Percentiles rank a stretch among this genome's conserved stretches.
Evolutionary conservation across 1,140 invertebrate genomes (phyloP).

Genomic region (Gonioctena quinquepunctata): DNA sequence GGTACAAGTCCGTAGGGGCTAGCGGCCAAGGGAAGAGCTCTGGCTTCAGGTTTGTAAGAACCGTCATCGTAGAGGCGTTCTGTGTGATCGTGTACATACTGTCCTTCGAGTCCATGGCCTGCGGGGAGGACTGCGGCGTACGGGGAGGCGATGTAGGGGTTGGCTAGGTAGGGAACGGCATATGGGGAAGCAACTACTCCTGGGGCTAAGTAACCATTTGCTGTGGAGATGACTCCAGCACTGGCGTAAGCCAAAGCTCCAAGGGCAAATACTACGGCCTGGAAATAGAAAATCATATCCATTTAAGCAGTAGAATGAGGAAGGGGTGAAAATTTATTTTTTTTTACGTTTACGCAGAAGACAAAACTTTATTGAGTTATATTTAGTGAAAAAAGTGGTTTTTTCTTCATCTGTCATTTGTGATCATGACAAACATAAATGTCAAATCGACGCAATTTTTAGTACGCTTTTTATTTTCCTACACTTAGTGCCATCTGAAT

Average conservation of each 20-base stretch:
- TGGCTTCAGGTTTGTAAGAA: conserved; percentile 34
- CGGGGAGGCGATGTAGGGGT: conserved; percentile 26
- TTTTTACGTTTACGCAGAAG: no score
- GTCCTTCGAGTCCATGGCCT: conserved; percentile 26
- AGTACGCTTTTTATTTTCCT: no score
- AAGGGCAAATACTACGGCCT: conserved; percentile 13
- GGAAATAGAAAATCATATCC: no score
- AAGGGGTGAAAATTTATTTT: no score
- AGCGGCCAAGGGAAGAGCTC: conserved; percentile 22
- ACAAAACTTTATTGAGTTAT: no score
- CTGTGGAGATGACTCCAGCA: conserved; percentile 2
- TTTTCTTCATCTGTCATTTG: no score
- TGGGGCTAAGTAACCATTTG: conserved; percentile 1
- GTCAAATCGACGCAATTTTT: no score
- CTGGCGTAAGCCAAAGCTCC: conserved; percentile 8
- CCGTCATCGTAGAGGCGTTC: conserved; percentile 39
- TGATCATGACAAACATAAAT: no score
- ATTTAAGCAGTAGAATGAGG: no score
- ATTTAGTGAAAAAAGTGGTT: no score
- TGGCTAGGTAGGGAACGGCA: conserved; percentile 6
- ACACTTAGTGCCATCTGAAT: no score
- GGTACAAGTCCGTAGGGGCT: conserved; percentile 30
- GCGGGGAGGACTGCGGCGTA: conserved; percentile 16
- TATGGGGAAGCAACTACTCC: conserved; percentile 7
- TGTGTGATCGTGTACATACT: conserved; percentile 32